Conservation (phyloP, 2,888 invertebrate species). For the Carterocephalus palaemon region DNA sequence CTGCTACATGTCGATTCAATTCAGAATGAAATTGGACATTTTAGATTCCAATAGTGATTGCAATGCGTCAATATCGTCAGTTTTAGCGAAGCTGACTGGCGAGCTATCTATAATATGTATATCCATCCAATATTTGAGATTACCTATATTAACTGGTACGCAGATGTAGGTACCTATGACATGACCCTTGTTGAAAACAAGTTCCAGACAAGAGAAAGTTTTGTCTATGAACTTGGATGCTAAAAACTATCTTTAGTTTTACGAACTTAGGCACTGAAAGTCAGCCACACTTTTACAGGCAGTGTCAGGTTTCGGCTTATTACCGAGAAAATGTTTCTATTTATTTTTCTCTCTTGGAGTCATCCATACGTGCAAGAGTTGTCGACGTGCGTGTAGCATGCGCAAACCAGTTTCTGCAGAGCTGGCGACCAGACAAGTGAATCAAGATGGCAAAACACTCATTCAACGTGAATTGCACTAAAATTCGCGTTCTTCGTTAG, state of each 20-base stretch:
- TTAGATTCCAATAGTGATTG: too few relatives aligned
- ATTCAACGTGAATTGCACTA: conserved; percentile 10
- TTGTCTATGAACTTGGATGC: not conserved
- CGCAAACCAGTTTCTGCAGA: conserved; percentile 24
- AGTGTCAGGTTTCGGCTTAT: conserved; percentile 14
- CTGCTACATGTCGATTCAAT: too few relatives aligned
- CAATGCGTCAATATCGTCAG: too few relatives aligned
- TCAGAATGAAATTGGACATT: too few relatives aligned
- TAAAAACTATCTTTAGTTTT: not conserved
- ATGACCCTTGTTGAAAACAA: too few relatives aligned
- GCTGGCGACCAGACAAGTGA: conserved; percentile 21
- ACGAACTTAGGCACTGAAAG: not conserved
- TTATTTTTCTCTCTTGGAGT: conserved; percentile 21
- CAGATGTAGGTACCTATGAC: too few relatives aligned
- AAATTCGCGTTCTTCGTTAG: conserved; percentile 17
- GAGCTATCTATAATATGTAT: too few relatives aligned
- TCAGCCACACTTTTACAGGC: not conserved
- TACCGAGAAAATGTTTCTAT: conserved; percentile 16
- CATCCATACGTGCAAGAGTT: conserved; percentile 17
- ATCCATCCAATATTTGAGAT: too few relatives aligned
- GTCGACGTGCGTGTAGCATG: conserved; percentile 12
- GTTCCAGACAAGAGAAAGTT: too few relatives aligned
- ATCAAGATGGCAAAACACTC: conserved; percentile 16
- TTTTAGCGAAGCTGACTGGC: too few relatives aligned
- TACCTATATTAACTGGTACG: too few relatives aligned